These are phyloP conservation scores for Ophion obscuratus DNA, from an alignment of 2,888 invertebrate genomes.

Conservation along the genomic window DNA sequence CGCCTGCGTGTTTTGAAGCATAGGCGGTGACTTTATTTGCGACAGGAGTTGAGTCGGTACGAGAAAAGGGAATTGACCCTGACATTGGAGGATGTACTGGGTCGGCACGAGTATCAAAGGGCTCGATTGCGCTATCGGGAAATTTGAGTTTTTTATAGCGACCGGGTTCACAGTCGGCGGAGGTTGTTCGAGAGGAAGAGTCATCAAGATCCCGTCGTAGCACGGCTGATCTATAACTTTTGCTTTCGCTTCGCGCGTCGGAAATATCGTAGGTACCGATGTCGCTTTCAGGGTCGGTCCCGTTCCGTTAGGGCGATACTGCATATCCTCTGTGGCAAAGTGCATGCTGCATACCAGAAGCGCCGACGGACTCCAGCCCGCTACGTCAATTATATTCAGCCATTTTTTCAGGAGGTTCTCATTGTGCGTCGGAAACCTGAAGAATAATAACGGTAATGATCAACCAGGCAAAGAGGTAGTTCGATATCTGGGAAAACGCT, in stretches of 20 bases:
- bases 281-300: slow-evolving; percentile 61
- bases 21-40: not conserved
- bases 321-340: slow-evolving; percentile 64
- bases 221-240: not conserved
- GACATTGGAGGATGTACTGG: not conserved
- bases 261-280: slow-evolving; percentile 72
- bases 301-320: slow-evolving; percentile 27
- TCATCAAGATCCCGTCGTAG: not conserved
- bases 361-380: slow-evolving; percentile 55
- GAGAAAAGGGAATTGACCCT: not conserved
- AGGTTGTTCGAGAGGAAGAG: not conserved
- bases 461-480: not conserved
- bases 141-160: not conserved
- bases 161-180: not conserved
- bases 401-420: slow-evolving; percentile 64
- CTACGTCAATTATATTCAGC: slow-evolving; percentile 61
- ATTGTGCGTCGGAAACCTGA: slow-evolving; percentile 69
- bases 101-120: slow-evolving; percentile 22
- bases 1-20: no score
- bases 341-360: slow-evolving; percentile 69
- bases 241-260: not conserved
- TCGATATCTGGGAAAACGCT: not conserved
- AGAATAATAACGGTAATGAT: not conserved
- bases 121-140: not conserved
- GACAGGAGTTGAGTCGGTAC: not conserved